Percentiles rank a stretch among this genome's conserved stretches.
Conservation (phyloP, 92 coral and sea anemone species). For the Porites lobata region DNA sequence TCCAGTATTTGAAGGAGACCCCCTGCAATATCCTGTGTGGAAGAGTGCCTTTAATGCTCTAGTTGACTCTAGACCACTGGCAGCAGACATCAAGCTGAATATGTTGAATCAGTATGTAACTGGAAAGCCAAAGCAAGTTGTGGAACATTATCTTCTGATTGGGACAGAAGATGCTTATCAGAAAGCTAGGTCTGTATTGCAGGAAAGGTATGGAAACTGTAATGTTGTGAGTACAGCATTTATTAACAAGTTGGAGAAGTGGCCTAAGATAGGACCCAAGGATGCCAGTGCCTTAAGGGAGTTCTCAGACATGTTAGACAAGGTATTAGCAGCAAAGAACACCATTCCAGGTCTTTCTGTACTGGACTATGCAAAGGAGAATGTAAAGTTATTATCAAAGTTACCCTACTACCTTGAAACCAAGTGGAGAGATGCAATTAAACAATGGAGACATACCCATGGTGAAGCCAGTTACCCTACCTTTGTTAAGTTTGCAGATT, state of each 20-base stretch:
- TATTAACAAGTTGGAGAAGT: slow-evolving; percentile 33
- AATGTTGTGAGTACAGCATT: slow-evolving; percentile 56
- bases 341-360: not conserved
- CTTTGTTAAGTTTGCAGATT: not conserved
- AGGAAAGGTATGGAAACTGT: slow-evolving; percentile 55
- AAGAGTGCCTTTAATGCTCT: slow-evolving; percentile 64
- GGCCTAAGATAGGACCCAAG: slow-evolving; percentile 13
- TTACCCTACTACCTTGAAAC: not conserved
- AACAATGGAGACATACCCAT: not conserved
- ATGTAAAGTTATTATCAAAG: not conserved
- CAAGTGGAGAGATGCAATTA: not conserved
- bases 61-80: slow-evolving; percentile 44
- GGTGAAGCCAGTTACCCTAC: not conserved
- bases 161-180: slow-evolving; percentile 50
- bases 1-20: slow-evolving; percentile 69
- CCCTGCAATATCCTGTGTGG: slow-evolving; percentile 61
- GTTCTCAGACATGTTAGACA: not conserved
- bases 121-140: slow-evolving; percentile 18
- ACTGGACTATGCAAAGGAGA: slow-evolving; percentile 2
- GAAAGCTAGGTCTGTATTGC: slow-evolving; percentile 42
- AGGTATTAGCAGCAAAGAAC: slow-evolving; percentile 11
- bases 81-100: slow-evolving; percentile 59
- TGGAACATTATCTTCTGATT: slow-evolving; percentile 1
- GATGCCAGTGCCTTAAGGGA: not conserved
- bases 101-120: slow-evolving; percentile 57